These are phyloP conservation scores for Lithophane leautieri DNA, from an alignment of 2,888 invertebrate genomes.

Conservation along the genomic window DNA sequence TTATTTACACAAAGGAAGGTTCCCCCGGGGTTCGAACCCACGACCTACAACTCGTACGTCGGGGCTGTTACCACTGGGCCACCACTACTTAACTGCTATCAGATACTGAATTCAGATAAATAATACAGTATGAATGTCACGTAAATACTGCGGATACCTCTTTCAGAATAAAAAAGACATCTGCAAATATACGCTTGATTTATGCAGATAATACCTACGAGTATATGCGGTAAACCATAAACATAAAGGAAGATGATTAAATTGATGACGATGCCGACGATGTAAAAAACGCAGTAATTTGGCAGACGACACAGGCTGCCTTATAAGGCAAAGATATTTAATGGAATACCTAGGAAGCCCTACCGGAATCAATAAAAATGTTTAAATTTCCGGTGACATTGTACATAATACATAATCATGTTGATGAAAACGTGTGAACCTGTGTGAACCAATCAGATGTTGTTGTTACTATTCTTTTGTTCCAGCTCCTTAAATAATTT, in stretches of 20 bases:
- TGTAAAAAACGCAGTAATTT: neutral
- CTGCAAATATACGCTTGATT: neutral
- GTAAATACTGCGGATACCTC: neutral
- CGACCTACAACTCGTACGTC: neutral
- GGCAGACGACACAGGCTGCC: conserved; percentile 8
- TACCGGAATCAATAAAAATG: neutral
- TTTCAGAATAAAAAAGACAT: neutral
- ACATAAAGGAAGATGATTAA: conserved; percentile 10
- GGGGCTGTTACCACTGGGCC: neutral
- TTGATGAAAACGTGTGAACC: neutral
- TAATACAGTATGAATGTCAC: neutral
- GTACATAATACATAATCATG: neutral
- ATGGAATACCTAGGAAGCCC: neutral
- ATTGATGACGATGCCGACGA: neutral
- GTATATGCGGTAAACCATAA: neutral
- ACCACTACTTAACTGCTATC: neutral
- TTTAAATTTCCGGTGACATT: conserved; percentile 1
- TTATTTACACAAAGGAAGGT: neutral
- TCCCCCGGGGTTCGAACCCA: neutral
- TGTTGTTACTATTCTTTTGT: neutral
- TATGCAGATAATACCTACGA: neutral
- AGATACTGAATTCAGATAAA: neutral
- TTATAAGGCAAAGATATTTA: conserved; percentile 26
- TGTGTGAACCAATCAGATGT: neutral
- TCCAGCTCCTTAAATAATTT: no score